These are phyloP conservation scores for Daktulosphaira vitifoliae DNA, from an alignment of 1,140 invertebrate genomes.

Conservation along the genomic window DNA sequence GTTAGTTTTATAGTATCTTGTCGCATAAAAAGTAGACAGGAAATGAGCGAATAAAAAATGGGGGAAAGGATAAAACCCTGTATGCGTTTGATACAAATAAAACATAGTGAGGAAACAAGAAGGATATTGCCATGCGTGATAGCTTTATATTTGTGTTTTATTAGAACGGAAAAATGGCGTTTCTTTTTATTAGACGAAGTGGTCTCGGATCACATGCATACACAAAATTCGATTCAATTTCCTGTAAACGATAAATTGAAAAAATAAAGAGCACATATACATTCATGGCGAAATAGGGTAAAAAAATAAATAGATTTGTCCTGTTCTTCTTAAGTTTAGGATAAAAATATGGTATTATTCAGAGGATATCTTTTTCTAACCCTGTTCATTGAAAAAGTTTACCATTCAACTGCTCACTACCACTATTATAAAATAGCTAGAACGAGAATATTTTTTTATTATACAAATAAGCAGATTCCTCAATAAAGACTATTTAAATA, in stretches of 20 bases:
- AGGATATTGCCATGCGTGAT: slow-evolving; percentile 25
- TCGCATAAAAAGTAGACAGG: slow-evolving; percentile 3
- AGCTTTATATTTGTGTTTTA: slow-evolving; percentile 32
- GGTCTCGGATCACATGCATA: slow-evolving; percentile 19
- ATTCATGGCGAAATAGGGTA: background rate
- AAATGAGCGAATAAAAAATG: slow-evolving; percentile 29
- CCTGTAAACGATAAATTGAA: slow-evolving; percentile 33
- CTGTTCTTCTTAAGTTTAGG: background rate
- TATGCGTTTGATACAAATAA: slow-evolving; percentile 4
- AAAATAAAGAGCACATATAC: background rate
- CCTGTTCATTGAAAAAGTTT: slow-evolving; percentile 4
- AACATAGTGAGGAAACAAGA: slow-evolving; percentile 24
- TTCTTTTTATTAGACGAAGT: slow-evolving; percentile 28
- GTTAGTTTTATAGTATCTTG: slow-evolving; percentile 9
- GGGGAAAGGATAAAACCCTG: background rate
- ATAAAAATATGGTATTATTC: background rate
- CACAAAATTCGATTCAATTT: slow-evolving; percentile 31
- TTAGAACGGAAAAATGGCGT: slow-evolving; percentile 23
- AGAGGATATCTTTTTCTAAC: slow-evolving; percentile 19
- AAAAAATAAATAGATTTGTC: slow-evolving; percentile 20
- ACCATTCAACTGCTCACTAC: no score
- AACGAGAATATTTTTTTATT: no score
- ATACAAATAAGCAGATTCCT: no score
- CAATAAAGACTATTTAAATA: no score
- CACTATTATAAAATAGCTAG: no score